A percentile compares a stretch with the other conserved stretches of the same genome.
These are phyloP conservation scores for Scopus umbretta DNA, from an alignment of 2,113 vertebrate genomes.

Conservation along the genomic window DNA sequence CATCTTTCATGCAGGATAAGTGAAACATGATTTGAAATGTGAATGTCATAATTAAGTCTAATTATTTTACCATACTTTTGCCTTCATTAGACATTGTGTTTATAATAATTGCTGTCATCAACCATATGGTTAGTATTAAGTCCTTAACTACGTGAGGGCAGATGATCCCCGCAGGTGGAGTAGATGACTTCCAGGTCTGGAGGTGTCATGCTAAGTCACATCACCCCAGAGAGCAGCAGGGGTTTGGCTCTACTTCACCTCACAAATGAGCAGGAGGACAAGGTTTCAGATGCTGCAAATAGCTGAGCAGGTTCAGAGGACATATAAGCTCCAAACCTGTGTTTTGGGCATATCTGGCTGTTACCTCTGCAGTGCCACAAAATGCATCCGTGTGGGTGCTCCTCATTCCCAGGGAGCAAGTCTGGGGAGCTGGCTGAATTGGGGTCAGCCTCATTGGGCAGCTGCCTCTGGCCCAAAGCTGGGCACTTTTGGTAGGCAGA, in stretches of 20 bases:
- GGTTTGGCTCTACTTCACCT: background rate
- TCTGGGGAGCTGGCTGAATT: background rate
- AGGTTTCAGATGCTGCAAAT: background rate
- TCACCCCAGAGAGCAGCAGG: background rate
- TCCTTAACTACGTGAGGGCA: slow-evolving; percentile 10
- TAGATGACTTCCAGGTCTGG: background rate
- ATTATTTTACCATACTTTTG: slow-evolving; percentile 59
- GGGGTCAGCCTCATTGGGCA: background rate
- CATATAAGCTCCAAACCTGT: background rate
- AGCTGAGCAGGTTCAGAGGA: background rate
- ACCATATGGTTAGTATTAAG: slow-evolving; percentile 52
- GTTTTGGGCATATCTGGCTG: background rate
- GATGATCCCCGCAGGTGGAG: background rate
- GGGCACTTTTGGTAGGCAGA: background rate
- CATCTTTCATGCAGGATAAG: background rate
- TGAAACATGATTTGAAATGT: slow-evolving; percentile 46
- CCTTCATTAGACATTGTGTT: slow-evolving; percentile 59
- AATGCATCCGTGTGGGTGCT: background rate
- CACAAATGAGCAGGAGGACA: background rate
- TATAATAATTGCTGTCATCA: slow-evolving; percentile 52
- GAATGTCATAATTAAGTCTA: slow-evolving; percentile 57
- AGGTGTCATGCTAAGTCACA: background rate
- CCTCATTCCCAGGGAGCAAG: background rate
- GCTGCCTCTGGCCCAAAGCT: background rate
- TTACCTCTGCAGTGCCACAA: background rate